Evolutionary conservation across 53 echinoderm and acorn worm genomes (phyloP), one percentile per base, ranked within the genome.

Genomic region (Pentamera pediparva): DNA sequence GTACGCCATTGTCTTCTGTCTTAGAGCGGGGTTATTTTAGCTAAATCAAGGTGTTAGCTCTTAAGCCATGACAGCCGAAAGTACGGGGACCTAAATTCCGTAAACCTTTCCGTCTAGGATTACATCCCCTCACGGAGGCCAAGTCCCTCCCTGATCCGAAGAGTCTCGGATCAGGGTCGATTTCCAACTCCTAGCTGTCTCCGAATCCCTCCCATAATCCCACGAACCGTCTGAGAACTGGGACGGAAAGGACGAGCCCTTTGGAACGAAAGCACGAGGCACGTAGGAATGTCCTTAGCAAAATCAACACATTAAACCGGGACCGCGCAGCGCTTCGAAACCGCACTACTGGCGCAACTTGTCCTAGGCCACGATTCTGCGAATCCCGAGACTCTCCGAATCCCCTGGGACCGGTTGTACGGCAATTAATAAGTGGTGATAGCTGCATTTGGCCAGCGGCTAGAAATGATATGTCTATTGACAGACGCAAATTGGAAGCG

Each of bases 341-440:
- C 67, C 67, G 45, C 67, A 67, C 43, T 43, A 57, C 13, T 32
- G 67, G 54, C 20, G 25, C 28, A 21, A 54, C 54, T 24, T 54
- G n/a, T n/a, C n/a, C 32, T 57, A 15, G n/a, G 26, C 58, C 58
- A 57, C 41, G 67, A 43, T 45, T 67, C 25, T 15, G 39, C 28
- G 27, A 67, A 67, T 43, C 45, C 41, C 13, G 45, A 67, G 45
- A 67, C 39, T 67, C 31, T 67, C 27, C 39, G 15, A 28, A 40
- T 67, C 67, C 67, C 67, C 27, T 40, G 67, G 45, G 67, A 67
- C 41, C 39, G 29, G 27, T 67, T 43, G 11, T 67, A 43, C 29
- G 67, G 45, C 67, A 67, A 67, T 67, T 67, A 67, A 67, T 67
- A 67, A 40, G 43, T 39, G 30, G 67, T 67, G 67, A 67, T 30